Percentiles rank a stretch among this genome's conserved stretches.
These are phyloP conservation scores for Hirundo rustica DNA, from an alignment of 2,797 vertebrate species.

Conservation along the genomic window DNA sequence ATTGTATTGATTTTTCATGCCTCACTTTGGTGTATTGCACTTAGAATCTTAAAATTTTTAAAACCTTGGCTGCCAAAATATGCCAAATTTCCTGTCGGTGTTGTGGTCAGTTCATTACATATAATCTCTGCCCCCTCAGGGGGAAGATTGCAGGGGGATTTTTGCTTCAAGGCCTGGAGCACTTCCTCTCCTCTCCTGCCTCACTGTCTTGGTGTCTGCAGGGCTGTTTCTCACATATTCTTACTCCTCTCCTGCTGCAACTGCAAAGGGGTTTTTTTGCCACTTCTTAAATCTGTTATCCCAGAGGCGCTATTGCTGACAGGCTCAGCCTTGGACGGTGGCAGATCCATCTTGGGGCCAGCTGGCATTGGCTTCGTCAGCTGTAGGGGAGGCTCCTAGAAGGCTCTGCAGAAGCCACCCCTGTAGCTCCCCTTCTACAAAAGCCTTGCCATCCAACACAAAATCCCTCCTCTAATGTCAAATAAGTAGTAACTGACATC, in stretches of 20 bases:
- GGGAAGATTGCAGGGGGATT: not conserved
- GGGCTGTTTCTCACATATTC: not conserved
- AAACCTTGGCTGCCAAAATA: not conserved
- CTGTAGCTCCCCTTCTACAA: not conserved
- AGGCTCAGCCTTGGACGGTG: not conserved
- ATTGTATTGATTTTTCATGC: not conserved
- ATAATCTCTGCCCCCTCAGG: fast-evolving
- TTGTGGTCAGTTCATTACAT: not conserved
- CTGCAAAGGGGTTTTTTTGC: fast-evolving
- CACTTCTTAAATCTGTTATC: not conserved
- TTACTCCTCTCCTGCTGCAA: not conserved
- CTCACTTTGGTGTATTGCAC: not conserved
- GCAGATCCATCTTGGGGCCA: not conserved
- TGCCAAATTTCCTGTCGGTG: not conserved
- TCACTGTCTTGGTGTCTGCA: not conserved
- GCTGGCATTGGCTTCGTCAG: not conserved
- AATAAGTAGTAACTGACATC: not conserved
- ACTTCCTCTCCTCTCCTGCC: not conserved
- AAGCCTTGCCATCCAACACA: not conserved
- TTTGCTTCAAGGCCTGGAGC: not conserved
- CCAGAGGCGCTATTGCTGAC: not conserved
- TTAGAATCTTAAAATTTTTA: not conserved
- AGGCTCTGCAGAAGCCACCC: not conserved
- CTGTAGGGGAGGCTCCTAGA: not conserved
- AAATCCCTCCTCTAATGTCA: not conserved